Conservation (phyloP, 2,888 invertebrate genomes). For the Drosophila gaucha region DNA sequence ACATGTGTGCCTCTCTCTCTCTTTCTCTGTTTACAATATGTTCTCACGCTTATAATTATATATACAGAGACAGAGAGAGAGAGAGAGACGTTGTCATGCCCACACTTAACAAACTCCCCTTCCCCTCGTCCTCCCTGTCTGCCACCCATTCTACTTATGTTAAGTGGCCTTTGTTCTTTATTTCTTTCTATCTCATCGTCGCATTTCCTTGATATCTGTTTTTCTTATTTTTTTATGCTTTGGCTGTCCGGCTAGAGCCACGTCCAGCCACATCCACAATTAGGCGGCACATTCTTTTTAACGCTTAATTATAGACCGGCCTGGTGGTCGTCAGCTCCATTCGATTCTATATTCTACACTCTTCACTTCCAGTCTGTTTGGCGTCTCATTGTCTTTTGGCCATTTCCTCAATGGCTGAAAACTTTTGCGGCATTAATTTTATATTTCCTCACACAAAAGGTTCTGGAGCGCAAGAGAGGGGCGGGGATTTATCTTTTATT, state of each 20-base stretch:
- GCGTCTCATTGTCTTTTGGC: slow-evolving; percentile 60
- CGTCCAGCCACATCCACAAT: slow-evolving; percentile 59
- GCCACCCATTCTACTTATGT: slow-evolving; percentile 31
- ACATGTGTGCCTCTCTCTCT: not conserved
- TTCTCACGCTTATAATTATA: slow-evolving; percentile 55
- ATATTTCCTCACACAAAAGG: slow-evolving; percentile 59
- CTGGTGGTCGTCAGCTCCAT: slow-evolving; percentile 42
- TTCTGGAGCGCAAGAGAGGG: slow-evolving; percentile 2
- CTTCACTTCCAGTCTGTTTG: slow-evolving; percentile 15
- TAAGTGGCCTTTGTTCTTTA: slow-evolving; percentile 58
- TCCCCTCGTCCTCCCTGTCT: not conserved
- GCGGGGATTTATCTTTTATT: slow-evolving; percentile 9
- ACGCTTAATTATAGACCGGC: slow-evolving; percentile 71
- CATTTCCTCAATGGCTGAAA: slow-evolving; percentile 64
- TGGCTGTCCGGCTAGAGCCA: slow-evolving; percentile 36
- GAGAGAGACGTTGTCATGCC: slow-evolving; percentile 31
- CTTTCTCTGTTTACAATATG: not conserved
- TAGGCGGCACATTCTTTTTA: slow-evolving; percentile 76
- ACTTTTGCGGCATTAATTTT: slow-evolving; percentile 60
- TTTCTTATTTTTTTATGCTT: slow-evolving; percentile 19
- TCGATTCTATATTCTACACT: slow-evolving; percentile 5
- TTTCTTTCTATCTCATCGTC: slow-evolving; percentile 32
- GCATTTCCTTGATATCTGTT: slow-evolving; percentile 53
- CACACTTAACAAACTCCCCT: not conserved
- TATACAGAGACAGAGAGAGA: not conserved